Evolutionary conservation across 2,797 vertebrate genomes (phyloP).

Genomic region (Cryptoprocta ferox): DNA sequence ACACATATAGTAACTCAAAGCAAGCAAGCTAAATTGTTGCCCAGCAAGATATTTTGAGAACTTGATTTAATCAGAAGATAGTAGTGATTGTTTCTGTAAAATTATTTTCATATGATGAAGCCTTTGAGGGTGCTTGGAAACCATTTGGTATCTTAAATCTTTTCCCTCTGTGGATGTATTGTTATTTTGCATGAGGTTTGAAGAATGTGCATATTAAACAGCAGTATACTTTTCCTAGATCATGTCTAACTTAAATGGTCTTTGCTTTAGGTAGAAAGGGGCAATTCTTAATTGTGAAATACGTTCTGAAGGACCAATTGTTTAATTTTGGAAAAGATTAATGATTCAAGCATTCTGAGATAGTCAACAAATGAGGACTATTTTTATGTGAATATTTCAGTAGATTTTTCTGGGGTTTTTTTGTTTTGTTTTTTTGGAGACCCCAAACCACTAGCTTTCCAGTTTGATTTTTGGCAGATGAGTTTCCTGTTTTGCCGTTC

Average conservation of each 20-base stretch:
- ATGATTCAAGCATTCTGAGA: constrained; percentile 15
- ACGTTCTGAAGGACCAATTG: not conserved
- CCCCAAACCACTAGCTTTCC: not conserved
- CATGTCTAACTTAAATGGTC: constrained; percentile 17
- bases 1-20: not conserved
- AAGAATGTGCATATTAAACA: constrained; percentile 2
- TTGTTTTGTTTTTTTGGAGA: not conserved
- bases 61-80: constrained; percentile 2
- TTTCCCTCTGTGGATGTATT: not conserved
- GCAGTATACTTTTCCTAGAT: not conserved
- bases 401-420: not conserved
- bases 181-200: constrained; percentile 50
- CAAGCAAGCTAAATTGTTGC: constrained; percentile 33
- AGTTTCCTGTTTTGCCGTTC: not conserved
- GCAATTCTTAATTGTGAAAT: constrained; percentile 47
- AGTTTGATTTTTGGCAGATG: constrained; percentile 40
- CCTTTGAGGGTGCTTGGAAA: constrained; percentile 15
- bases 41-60: constrained; percentile 49
- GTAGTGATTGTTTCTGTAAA: constrained; percentile 10
- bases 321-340: constrained; percentile 39
- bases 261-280: constrained; percentile 30
- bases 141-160: constrained; percentile 36
- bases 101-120: constrained; percentile 35
- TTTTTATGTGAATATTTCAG: not conserved
- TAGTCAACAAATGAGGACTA: not conserved